Base-by-base conservation (phyloP, 1,140 invertebrate species). In the Pomphorhynchus laevis region DNA sequence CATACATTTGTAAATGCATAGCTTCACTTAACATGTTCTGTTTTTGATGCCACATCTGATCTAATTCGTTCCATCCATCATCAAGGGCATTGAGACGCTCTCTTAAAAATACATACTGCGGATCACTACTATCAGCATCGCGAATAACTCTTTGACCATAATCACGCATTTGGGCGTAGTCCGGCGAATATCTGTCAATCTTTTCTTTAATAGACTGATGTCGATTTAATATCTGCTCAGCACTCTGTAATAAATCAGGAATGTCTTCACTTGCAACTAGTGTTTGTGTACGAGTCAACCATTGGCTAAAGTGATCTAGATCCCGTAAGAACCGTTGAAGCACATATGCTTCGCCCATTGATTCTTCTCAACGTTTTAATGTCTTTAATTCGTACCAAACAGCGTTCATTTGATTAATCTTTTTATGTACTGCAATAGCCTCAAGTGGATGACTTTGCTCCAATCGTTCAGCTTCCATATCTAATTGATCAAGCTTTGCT, bases 31-130 rank as follows among this genome's bases (percentile, higher is more conserved):
- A 59, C 27, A 91, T 56, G 44, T 82, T 71, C 56, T 93, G 80
- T 34, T 84, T 60, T 59, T 93, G 93, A 51, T 86, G 82, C 84
- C 84, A 95, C 86, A 95, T 98, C 59, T 93, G 76, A 48, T 89
- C 72, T 34, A 98, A 60, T 52, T 95, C 86, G 45, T 80, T 74
- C 89, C 89, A 98, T 39, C 82, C 86, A 62, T 91, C 80, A 56
- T 86, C 75, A 27, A 98, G 58, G 1, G 84, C 86, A 62, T 86
- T 89, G 43, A 98, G 61, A 43, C 89, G 66, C 58, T 89, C 80
- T 38, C 77, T 65, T 47, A 93, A 59, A 69, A 93, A 93, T 79
- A 93, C 89, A 59, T 93, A 91, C 58, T 95, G 84, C 39, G 84
- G 79, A 62, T 98, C 89, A 32, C 50, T 48, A 11, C 54, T 58